Percentiles rank a stretch among this genome's conserved stretches.
phyloP scores from a whole-genome alignment of 2,113 vertebrate species.

The Narcine bancroftii region DNA sequence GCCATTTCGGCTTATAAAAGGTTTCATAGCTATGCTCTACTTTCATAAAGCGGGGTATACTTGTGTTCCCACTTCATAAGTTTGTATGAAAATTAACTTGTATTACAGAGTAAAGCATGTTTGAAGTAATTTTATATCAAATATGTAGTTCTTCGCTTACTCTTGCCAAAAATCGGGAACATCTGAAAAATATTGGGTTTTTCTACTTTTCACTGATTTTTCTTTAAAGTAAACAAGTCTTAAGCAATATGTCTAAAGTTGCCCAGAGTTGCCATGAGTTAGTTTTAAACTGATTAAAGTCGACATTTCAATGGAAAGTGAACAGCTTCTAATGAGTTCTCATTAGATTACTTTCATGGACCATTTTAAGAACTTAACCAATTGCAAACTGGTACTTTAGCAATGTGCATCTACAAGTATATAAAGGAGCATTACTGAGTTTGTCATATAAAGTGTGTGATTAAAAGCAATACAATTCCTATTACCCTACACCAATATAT shows the following conservation, averaged over 20 bases:
- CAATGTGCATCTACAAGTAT: not conserved
- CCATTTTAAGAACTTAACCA: not conserved
- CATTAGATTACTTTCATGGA: not conserved
- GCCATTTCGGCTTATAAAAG: too few species aligned
- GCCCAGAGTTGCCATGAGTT: not conserved
- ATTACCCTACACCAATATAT: not conserved
- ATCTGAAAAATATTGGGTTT: not conserved
- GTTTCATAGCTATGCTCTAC: too few species aligned
- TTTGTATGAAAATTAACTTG: not conserved
- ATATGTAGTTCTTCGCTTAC: not conserved
- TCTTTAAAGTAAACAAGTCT: not conserved
- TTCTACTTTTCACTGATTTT: not conserved
- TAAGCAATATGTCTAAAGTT: not conserved
- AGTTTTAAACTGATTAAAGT: constrained; percentile 12
- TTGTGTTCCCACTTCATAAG: not conserved
- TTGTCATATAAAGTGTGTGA: not conserved
- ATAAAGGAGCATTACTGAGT: not conserved
- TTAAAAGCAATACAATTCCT: not conserved
- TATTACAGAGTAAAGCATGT: not conserved
- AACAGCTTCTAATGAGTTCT: not conserved
- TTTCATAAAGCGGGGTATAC: too few species aligned
- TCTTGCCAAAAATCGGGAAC: not conserved
- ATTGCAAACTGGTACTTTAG: not conserved
- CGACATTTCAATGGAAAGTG: not conserved
- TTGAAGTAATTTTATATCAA: not conserved